Evolutionary conservation across 2,888 invertebrate genomes (phyloP), one percentile per base, ranked within the genome.

Genomic region (Lobophora halterata): DNA sequence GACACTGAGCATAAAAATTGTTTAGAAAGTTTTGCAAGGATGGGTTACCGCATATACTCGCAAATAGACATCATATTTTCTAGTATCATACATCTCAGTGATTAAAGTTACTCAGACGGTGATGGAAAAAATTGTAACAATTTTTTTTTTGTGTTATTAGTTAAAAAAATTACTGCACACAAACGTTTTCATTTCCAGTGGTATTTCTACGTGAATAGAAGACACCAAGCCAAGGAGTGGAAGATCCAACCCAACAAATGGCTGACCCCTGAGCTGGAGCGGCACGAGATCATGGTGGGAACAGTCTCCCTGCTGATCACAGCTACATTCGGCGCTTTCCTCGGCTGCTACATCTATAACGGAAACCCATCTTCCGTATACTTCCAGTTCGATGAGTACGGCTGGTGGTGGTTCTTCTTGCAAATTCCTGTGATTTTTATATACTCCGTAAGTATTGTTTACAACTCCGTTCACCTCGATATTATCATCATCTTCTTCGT

Each of bases 161-260:
- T n/a, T n/a, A n/a, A n/a, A n/a, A n/a, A n/a, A n/a, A n/a, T n/a
- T n/a, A n/a, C n/a, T n/a, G n/a, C n/a, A n/a, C n/a, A n/a, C n/a
- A n/a, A n/a, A n/a, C 9, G 7, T 6, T 14, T 1, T 14, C 1
- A 5, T 18, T 41, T 74, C 2, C 83, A 93, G 92, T 93, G 92
- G 92, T 92, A 92, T 63, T 93, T 91, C 73, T 93, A 93, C 71
- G 82, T 93, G 9, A 81, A 88, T 1, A 88, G 89, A 61, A 76
- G 90, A 0, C 89, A 92, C 56, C 60, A 73, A 3, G 85, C 93
- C 0, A 79, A 91, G 30, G 90, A 91, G 50, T 93, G 93, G 93
- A 93, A 93, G 75, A 91, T 92, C 49, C 93, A 93, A 61, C 93
- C 93, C 0, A 85, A 83, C 21, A 92, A 91, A 49, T 93, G 91